Evolutionary conservation across 2,888 invertebrate species (phyloP).

Genomic region (Brachyopa scutellaris): DNA sequence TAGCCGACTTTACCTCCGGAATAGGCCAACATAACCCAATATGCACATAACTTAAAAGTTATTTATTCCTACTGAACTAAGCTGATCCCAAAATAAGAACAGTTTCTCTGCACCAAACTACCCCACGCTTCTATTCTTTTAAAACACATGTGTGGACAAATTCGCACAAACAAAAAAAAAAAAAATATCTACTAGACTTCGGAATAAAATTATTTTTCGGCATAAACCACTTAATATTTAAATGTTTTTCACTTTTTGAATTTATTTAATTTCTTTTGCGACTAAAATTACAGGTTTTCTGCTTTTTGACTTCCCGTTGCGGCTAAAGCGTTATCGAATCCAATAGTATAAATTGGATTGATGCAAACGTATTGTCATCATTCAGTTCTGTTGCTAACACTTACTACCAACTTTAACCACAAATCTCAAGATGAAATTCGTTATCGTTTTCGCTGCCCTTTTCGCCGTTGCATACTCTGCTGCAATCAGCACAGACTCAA

Average conservation of each 20-base stretch:
- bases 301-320: neutral
- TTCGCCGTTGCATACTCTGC: slow-evolving; percentile 77
- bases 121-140: neutral
- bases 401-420: slow-evolving; percentile 42
- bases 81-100: neutral
- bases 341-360: slow-evolving; percentile 44
- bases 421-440: slow-evolving; percentile 78
- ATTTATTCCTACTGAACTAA: neutral
- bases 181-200: slow-evolving; percentile 27
- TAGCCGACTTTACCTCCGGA: too few species aligned
- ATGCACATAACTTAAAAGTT: slow-evolving; percentile 3
- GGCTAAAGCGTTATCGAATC: slow-evolving; percentile 9
- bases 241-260: slow-evolving; percentile 24
- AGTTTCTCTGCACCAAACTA: neutral
- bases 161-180: neutral
- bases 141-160: neutral
- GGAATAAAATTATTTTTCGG: slow-evolving; percentile 33
- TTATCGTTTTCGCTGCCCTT: slow-evolving; percentile 78
- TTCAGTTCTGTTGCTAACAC: slow-evolving; percentile 43
- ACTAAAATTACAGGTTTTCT: slow-evolving; percentile 38
- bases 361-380: slow-evolving; percentile 40
- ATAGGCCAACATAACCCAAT: too few species aligned
- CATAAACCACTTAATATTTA: slow-evolving; percentile 47
- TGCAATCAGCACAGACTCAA: slow-evolving; percentile 73
- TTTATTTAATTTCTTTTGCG: slow-evolving; percentile 4